Conservation (phyloP, 1,140 invertebrate genomes). For the Odontomachus brunneus region DNA sequence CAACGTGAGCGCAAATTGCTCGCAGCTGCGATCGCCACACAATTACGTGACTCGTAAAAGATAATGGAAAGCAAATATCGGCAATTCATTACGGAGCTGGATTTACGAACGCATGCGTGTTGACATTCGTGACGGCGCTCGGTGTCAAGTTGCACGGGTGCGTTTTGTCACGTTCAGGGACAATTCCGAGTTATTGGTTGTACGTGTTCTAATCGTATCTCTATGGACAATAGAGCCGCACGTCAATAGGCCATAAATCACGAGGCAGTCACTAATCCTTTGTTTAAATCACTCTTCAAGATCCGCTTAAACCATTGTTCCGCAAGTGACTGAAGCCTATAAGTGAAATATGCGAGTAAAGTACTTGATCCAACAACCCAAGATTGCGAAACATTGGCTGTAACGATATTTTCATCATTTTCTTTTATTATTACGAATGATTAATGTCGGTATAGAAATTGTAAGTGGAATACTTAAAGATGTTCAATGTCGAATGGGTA, state of each 20-base stretch:
- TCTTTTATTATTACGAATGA: neutral
- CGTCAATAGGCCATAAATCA: constrained; percentile 34
- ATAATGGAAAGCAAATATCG: constrained; percentile 34
- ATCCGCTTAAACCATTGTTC: constrained; percentile 7
- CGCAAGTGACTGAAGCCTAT: constrained; percentile 4
- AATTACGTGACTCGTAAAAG: neutral
- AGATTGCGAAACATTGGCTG: neutral
- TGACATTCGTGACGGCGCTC: constrained; percentile 1
- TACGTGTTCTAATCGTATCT: constrained; percentile 28
- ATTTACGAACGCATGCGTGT: constrained; percentile 19
- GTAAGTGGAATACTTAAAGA: neutral
- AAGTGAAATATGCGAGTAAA: no score
- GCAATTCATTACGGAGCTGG: neutral
- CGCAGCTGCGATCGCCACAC: neutral
- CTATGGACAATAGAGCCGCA: constrained; percentile 19
- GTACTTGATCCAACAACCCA: neutral
- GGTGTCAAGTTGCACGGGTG: constrained; percentile 20
- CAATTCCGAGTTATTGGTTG: constrained; percentile 1
- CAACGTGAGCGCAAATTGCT: neutral
- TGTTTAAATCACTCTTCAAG: constrained; percentile 10
- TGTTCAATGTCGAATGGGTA: neutral
- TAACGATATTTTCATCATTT: neutral
- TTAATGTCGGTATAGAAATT: neutral
- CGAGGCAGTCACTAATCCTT: constrained; percentile 17
- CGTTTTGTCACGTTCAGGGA: constrained; percentile 56